Conservation (phyloP, 2,797 vertebrate species). For the Hippocampus kuda region DNA sequence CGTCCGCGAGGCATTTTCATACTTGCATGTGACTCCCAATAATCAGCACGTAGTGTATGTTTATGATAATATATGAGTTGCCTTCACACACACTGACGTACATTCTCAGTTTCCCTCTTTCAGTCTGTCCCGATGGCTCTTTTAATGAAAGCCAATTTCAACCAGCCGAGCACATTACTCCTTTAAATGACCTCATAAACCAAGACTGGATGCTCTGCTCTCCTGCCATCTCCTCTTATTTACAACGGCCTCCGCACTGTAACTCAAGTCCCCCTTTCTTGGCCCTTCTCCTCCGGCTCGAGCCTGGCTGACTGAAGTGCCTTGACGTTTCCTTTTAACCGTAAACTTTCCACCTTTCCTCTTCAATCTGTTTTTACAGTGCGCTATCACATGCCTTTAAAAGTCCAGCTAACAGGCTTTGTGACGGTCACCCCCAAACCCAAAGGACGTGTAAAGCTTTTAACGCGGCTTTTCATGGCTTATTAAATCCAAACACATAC, state of each 20-base stretch:
- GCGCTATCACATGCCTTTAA: conserved; percentile 51
- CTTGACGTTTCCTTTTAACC: conserved; percentile 43
- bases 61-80: conserved; percentile 10
- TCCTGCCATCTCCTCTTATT: conserved; percentile 52
- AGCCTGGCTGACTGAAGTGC: conserved; percentile 29
- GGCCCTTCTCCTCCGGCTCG: conserved; percentile 14
- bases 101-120: conserved; percentile 15
- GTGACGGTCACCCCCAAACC: conserved; percentile 48
- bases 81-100: conserved; percentile 16
- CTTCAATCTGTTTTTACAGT: conserved; percentile 53
- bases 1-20: conserved; percentile 15
- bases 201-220: conserved; percentile 43
- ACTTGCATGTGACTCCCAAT: conserved; percentile 32
- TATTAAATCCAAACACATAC: conserved; percentile 55
- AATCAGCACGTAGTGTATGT: conserved; percentile 15
- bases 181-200: conserved; percentile 66
- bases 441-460: conserved; percentile 56
- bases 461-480: conserved; percentile 55
- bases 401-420: conserved; percentile 51
- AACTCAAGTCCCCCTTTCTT: conserved; percentile 40
- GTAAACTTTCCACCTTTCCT: conserved; percentile 54
- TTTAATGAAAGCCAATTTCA: conserved; percentile 63
- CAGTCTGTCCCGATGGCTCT: conserved; percentile 42
- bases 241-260: conserved; percentile 46
- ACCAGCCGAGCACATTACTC: conserved; percentile 58